A percentile compares a stretch with the other conserved stretches of the same genome.
Evolutionary conservation across 2,888 invertebrate species (phyloP).

Genomic region (Syrista parreyssii): DNA sequence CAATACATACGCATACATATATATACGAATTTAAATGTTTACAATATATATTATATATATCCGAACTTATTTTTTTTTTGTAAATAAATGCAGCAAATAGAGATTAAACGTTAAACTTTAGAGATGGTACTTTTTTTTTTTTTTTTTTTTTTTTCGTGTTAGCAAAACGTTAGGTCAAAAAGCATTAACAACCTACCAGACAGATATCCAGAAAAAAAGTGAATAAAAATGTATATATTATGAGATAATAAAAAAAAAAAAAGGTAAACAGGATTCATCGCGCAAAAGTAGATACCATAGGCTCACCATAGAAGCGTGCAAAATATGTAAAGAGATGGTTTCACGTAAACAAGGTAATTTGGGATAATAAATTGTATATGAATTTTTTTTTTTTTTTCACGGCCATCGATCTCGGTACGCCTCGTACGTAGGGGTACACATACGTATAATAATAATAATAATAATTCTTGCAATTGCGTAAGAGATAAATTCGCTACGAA

Average conservation of each 20-base stretch:
- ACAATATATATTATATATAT: slow-evolving; percentile 2
- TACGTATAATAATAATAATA: slow-evolving; percentile 36
- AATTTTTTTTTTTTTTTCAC: slow-evolving; percentile 6
- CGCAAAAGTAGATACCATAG: slow-evolving; percentile 51
- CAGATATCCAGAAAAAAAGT: slow-evolving; percentile 40
- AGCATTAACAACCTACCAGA: slow-evolving; percentile 61
- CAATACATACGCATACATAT: not conserved
- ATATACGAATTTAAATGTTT: no score
- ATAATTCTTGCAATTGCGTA: slow-evolving; percentile 59
- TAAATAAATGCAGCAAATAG: slow-evolving; percentile 48
- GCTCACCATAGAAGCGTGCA: slow-evolving; percentile 62
- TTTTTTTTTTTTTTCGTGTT: slow-evolving; percentile 38
- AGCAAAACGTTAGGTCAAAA: slow-evolving; percentile 58
- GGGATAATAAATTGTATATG: slow-evolving; percentile 18
- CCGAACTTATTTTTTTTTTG: not conserved
- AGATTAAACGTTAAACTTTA: slow-evolving; percentile 48
- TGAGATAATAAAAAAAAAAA: slow-evolving; percentile 28
- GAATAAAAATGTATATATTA: slow-evolving; percentile 31
- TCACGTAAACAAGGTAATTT: slow-evolving; percentile 13
- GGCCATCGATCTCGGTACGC: not conserved
- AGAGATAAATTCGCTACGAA: slow-evolving; percentile 62
- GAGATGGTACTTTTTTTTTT: slow-evolving; percentile 15
- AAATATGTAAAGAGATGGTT: slow-evolving; percentile 33
- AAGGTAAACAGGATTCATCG: slow-evolving; percentile 42
- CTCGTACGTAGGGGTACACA: not conserved